Percentiles rank a stretch among this genome's conserved stretches.
phyloP scores from a whole-genome alignment of 1,140 invertebrate genomes.

The Mya arenaria region DNA sequence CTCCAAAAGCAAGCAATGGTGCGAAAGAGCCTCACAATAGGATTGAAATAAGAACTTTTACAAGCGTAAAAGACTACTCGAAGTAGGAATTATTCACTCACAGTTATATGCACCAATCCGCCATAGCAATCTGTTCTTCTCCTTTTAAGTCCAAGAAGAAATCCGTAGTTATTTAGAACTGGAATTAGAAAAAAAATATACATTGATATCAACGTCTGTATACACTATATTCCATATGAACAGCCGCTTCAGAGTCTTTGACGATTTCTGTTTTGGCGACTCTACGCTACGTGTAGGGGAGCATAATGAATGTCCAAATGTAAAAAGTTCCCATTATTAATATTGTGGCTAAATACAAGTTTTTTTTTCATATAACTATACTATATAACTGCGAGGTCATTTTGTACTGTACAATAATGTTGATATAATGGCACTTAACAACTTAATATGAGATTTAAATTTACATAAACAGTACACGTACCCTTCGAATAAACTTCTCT shows the following conservation, averaged over 20 bases:
- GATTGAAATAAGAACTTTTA: no score
- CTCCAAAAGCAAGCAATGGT: no score
- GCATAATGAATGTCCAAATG: neutral
- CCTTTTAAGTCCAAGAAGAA: constrained; percentile 2
- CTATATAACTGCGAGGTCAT: no score
- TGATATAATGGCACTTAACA: no score
- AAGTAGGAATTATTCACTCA: neutral
- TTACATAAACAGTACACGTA: neutral
- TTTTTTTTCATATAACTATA: no score
- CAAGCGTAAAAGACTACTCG: no score
- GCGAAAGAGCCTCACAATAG: no score
- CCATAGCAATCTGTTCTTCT: constrained; percentile 32
- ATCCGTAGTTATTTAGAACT: constrained; percentile 25
- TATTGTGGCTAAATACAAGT: no score
- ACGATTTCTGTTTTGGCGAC: neutral
- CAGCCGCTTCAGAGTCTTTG: neutral
- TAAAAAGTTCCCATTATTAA: neutral
- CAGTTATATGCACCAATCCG: constrained; percentile 38
- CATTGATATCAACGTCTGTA: neutral
- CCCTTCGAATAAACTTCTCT: constrained; percentile 7
- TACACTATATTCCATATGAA: neutral
- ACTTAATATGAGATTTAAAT: no score
- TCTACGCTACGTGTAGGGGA: neutral
- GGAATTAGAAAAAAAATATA: neutral
- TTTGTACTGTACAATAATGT: no score